These are phyloP conservation scores for Andricus quercusramuli DNA, from an alignment of 2,888 invertebrate species.

Conservation along the genomic window DNA sequence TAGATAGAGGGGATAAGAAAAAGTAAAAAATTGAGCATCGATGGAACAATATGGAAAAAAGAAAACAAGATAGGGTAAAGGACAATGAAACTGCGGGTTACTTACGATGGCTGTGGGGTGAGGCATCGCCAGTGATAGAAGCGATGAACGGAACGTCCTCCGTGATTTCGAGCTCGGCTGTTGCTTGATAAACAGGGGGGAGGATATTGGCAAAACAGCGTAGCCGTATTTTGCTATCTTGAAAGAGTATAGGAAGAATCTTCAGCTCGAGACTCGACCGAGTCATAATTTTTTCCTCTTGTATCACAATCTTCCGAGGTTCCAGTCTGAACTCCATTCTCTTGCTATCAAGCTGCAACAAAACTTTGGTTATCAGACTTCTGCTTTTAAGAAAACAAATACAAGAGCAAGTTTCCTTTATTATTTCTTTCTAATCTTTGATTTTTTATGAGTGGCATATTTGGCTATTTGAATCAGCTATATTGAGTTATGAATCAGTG, in stretches of 20 bases:
- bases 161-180: slow-evolving; percentile 67
- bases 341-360: slow-evolving; percentile 67
- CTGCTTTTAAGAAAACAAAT: background rate
- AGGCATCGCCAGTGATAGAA: slow-evolving; percentile 74
- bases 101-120: slow-evolving; percentile 73
- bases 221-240: slow-evolving; percentile 66
- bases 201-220: slow-evolving; percentile 72
- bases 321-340: slow-evolving; percentile 59
- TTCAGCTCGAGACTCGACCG: slow-evolving; percentile 69
- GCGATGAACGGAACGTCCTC: slow-evolving; percentile 73
- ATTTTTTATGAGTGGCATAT: background rate
- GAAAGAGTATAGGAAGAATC: slow-evolving; percentile 69
- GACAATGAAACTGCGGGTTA: slow-evolving; percentile 44
- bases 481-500: too few species aligned
- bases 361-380: slow-evolving; percentile 29
- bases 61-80: background rate
- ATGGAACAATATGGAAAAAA: background rate
- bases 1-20: background rate
- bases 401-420: background rate
- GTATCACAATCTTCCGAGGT: slow-evolving; percentile 50
- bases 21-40: background rate
- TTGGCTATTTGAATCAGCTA: too few species aligned
- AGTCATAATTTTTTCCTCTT: slow-evolving; percentile 62
- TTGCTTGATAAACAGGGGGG: slow-evolving; percentile 69
- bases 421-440: background rate